Evolutionary conservation across 2,888 invertebrate species (phyloP).

Genomic region (Archaeoteleia sp.): DNA sequence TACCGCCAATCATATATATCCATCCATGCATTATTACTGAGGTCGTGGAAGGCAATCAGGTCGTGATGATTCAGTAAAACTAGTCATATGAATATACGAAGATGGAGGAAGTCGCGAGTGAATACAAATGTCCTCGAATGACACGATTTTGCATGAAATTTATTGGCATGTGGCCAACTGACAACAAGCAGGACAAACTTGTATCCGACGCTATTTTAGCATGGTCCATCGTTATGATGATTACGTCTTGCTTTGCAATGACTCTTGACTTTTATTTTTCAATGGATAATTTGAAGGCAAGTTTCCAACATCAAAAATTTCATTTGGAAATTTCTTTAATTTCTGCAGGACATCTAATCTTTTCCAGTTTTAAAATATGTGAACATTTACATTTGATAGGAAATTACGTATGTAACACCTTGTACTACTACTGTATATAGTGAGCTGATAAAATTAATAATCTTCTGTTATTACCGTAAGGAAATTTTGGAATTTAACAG

Average conservation of each 20-base stretch:
- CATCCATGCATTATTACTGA: too few relatives aligned
- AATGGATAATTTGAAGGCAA: constrained; percentile 53
- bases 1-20: too few relatives aligned
- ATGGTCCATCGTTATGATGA: constrained; percentile 47
- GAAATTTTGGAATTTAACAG: constrained; percentile 54
- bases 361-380: neutral
- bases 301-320: constrained; percentile 7
- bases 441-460: constrained; percentile 48
- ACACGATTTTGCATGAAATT: constrained; percentile 56
- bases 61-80: too few relatives aligned
- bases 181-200: constrained; percentile 47
- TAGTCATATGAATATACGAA: too few relatives aligned
- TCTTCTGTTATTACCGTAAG: constrained; percentile 50
- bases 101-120: constrained; percentile 35
- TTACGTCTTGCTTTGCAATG: constrained; percentile 44
- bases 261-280: constrained; percentile 54
- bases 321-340: too few relatives aligned
- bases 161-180: constrained; percentile 58
- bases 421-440: constrained; percentile 44
- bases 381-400: constrained; percentile 27
- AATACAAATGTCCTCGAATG: constrained; percentile 52
- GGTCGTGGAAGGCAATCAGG: too few relatives aligned
- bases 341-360: too few relatives aligned
- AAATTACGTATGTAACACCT: constrained; percentile 51
- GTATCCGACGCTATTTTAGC: constrained; percentile 50